Conservation (phyloP, 2,888 invertebrate species). For the Taphrorychus bicolor region DNA sequence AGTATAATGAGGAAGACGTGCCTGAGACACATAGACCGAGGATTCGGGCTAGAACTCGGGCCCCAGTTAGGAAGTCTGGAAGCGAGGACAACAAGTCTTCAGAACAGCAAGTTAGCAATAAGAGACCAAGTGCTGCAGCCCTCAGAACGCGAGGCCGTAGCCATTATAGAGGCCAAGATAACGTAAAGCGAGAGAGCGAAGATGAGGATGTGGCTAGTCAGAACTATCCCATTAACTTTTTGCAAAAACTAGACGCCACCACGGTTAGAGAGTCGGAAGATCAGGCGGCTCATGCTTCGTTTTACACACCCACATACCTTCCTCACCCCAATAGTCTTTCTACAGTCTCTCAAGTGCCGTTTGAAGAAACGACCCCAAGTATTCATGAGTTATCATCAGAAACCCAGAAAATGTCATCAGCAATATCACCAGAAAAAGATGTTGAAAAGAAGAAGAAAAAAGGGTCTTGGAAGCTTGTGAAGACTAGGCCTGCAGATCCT, state of each 20-base stretch:
- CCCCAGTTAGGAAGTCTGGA: constrained; percentile 41
- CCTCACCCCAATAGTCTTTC: constrained; percentile 14
- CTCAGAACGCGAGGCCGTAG: constrained; percentile 63
- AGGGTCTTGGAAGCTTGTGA: constrained; percentile 78
- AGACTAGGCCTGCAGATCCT: constrained; percentile 70
- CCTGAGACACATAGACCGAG: constrained; percentile 44
- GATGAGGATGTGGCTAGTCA: constrained; percentile 62
- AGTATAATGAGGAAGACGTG: constrained; percentile 30
- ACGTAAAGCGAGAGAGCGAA: constrained; percentile 46
- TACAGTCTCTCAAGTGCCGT: background rate
- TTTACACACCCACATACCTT: constrained; percentile 62
- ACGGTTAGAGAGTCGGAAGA: constrained; percentile 46
- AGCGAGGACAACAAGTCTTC: constrained; percentile 21
- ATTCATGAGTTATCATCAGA: background rate
- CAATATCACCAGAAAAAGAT: too few relatives aligned
- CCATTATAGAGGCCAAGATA: constrained; percentile 62
- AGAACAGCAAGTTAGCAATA: constrained; percentile 46
- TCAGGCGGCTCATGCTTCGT: constrained; percentile 62
- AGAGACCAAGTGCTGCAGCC: constrained; percentile 36
- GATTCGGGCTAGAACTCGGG: constrained; percentile 44
- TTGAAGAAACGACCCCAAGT: background rate
- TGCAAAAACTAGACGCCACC: constrained; percentile 47
- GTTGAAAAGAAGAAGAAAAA: constrained; percentile 61
- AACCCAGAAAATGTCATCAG: background rate
- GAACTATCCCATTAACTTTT: constrained; percentile 56